Evolutionary conservation across 2,888 invertebrate genomes (phyloP), one percentile per base, ranked within the genome.

Genomic region (Boloria selene): DNA sequence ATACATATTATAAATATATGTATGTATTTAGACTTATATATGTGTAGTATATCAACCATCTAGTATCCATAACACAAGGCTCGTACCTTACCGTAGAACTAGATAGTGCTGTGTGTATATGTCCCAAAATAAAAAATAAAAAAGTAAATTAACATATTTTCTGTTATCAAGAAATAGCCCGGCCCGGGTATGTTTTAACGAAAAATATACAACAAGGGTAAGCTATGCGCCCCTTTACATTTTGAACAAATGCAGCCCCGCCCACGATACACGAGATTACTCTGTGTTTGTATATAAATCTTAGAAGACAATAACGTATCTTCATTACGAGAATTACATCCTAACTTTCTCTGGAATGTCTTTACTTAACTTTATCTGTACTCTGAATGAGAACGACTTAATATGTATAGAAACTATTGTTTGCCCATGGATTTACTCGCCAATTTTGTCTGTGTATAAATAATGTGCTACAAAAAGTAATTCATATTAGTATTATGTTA

Each of bases 101-200:
- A n/a, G n/a, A n/a, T n/a, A n/a, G n/a, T n/a, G n/a, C n/a, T n/a
- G n/a, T n/a, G n/a, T n/a, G n/a, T n/a, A n/a, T n/a, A n/a, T n/a
- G n/a, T n/a, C n/a, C n/a, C n/a, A n/a, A n/a, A n/a, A n/a, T n/a
- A n/a, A n/a, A n/a, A n/a, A n/a, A n/a, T n/a, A n/a, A n/a, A n/a
- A n/a, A n/a, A n/a, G 81, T 78, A 80, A 89, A 91, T 91, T 91
- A 90, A 90, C 92, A 92, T 92, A 90, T 90, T 90, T 90, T 88
- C 85, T 83, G 85, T 90, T 91, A 92, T 92, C 90, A 80, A 77
- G 81, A 80, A 85, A 85, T 88, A 83, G 83, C 81, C 83, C 80
- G 81, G 81, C 80, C 82, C 81, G 79, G 74, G 80, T 84, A n/a
- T n/a, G n/a, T n/a, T n/a, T 89, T 90, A 90, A 86, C 83, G 81